Evolutionary conservation across 2,888 invertebrate species (phyloP).

Genomic region (Brachypalpus laphriformis): DNA sequence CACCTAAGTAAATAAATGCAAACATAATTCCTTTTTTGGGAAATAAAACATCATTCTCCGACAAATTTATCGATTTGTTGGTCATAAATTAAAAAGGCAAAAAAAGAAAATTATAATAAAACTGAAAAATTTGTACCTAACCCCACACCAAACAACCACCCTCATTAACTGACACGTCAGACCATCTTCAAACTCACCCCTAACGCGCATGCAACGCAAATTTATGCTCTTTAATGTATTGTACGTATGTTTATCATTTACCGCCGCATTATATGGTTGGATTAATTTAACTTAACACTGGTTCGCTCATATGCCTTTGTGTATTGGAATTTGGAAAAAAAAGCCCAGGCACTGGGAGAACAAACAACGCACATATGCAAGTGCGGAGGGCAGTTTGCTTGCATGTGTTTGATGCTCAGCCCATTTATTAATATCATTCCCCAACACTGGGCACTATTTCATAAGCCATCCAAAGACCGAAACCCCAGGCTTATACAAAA

Average conservation of each 20-base stretch:
- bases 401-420: constrained; percentile 34
- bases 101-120: not conserved
- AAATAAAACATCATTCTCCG: not conserved
- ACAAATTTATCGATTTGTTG: constrained; percentile 37
- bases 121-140: constrained; percentile 3
- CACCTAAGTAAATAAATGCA: too few species aligned
- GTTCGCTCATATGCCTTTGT: constrained; percentile 19
- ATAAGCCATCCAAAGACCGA: not conserved
- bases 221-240: constrained; percentile 15
- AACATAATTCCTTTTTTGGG: not conserved
- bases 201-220: constrained; percentile 17
- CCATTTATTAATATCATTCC: constrained; percentile 61
- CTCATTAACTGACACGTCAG: constrained; percentile 32
- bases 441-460: constrained; percentile 29
- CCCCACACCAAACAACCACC: not conserved
- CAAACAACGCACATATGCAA: constrained; percentile 3
- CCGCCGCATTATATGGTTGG: constrained; percentile 49
- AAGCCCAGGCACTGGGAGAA: constrained; percentile 9
- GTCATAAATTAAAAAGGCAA: constrained; percentile 10
- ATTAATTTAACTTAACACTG: constrained; percentile 58
- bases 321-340: constrained; percentile 54
- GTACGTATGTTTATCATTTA: constrained; percentile 42
- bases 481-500: constrained; percentile 1
- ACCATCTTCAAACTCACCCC: constrained; percentile 25
- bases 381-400: constrained; percentile 12